Percentiles rank a stretch among this genome's conserved stretches.
Conservation (phyloP, 2,797 vertebrate species). For the Numenius phaeopus region DNA sequence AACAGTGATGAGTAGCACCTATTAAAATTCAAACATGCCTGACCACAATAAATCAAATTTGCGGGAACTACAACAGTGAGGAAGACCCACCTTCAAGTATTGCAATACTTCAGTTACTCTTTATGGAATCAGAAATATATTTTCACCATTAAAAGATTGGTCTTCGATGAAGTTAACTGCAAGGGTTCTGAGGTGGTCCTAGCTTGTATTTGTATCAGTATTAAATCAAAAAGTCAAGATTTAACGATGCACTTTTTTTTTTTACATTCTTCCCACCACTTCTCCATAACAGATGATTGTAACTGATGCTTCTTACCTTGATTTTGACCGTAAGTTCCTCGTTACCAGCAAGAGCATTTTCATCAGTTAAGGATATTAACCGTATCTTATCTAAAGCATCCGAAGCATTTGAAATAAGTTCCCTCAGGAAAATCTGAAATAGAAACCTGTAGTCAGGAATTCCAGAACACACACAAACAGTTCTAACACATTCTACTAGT, state of each 20-base stretch:
- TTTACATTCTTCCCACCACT: not conserved
- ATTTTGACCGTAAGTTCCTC: constrained; percentile 98
- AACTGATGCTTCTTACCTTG: constrained; percentile 83
- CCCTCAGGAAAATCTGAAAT: constrained; percentile 95
- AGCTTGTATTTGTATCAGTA: not conserved
- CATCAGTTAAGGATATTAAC: constrained; percentile 92
- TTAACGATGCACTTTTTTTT: not conserved
- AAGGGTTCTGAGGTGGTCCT: not conserved
- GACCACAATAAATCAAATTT: not conserved
- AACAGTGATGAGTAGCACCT: not conserved
- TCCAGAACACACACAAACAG: not conserved
- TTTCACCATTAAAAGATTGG: not conserved
- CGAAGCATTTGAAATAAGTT: constrained; percentile 98
- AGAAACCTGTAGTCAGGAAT: not conserved
- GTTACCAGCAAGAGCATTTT: constrained; percentile 88
- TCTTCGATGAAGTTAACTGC: not conserved
- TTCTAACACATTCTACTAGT: not conserved
- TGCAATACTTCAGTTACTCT: not conserved
- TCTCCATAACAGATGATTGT: rapidly evolving
- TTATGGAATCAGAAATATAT: not conserved
- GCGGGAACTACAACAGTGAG: not conserved
- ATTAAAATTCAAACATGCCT: not conserved
- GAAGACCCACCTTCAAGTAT: not conserved
- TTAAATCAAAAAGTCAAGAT: not conserved
- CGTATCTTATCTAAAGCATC: constrained; percentile 98